Conservation (phyloP, 2,113 vertebrate genomes). For the Lichenostomus cassidix region DNA sequence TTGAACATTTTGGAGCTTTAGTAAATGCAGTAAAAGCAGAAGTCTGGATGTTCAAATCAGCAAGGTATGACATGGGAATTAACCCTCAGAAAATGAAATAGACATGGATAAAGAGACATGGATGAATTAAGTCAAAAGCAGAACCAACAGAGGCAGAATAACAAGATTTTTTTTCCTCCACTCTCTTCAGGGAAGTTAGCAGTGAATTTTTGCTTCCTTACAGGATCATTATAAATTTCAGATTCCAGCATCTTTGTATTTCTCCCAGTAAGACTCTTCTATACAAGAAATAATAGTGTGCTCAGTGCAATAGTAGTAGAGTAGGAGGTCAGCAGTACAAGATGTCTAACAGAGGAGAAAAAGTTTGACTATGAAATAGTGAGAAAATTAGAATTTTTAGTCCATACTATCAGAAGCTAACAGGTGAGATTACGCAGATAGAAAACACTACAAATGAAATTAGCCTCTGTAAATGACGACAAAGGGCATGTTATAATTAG, state of each 20-base stretch:
- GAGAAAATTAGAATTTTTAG: neutral
- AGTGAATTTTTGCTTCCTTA: neutral
- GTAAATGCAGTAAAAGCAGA: neutral
- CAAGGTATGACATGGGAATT: neutral
- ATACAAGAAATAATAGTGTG: neutral
- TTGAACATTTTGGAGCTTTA: neutral
- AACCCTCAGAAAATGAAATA: neutral
- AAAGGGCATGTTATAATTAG: neutral
- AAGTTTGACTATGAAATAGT: neutral
- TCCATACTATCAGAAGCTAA: neutral
- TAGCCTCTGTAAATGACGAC: neutral
- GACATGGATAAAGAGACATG: neutral
- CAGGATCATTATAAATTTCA: neutral
- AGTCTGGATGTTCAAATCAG: neutral
- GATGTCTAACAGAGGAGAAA: neutral
- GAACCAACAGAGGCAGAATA: neutral
- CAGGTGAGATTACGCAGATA: neutral
- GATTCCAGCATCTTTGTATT: neutral
- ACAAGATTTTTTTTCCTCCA: neutral
- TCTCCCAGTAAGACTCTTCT: neutral
- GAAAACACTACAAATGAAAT: neutral
- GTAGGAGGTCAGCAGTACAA: neutral
- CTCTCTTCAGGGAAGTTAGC: neutral
- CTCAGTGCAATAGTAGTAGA: neutral
- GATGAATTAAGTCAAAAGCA: neutral